These are phyloP conservation scores for Xestia sexstrigata DNA, from an alignment of 2,888 invertebrate species.

Conservation along the genomic window DNA sequence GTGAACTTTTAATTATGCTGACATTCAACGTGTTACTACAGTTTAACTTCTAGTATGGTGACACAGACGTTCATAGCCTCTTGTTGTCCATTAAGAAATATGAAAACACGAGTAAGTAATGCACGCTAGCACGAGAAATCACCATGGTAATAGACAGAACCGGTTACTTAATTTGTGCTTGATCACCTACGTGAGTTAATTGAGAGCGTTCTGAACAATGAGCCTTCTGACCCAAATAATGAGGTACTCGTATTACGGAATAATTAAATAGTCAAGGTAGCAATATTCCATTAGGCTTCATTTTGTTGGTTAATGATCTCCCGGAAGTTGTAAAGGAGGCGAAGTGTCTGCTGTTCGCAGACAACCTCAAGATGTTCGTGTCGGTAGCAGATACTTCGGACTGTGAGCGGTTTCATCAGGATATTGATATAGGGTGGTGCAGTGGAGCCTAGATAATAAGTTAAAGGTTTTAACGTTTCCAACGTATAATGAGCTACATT, in stretches of 20 bases:
- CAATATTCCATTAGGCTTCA: too few species aligned
- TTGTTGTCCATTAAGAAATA: neutral
- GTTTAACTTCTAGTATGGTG: neutral
- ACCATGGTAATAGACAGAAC: neutral
- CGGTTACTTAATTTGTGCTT: neutral
- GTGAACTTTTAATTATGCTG: neutral
- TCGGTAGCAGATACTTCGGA: too few species aligned
- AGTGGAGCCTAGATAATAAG: too few species aligned
- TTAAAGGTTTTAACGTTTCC: too few species aligned
- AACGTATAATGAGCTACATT: too few species aligned
- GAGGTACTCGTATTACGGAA: neutral
- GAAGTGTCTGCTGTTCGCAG: too few species aligned
- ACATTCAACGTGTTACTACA: neutral
- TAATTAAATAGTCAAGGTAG: too few species aligned
- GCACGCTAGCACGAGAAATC: neutral
- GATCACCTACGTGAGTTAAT: neutral
- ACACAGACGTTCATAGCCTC: neutral
- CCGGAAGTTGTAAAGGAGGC: too few species aligned
- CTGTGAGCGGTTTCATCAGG: too few species aligned
- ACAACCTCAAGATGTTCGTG: too few species aligned
- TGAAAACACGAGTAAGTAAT: neutral
- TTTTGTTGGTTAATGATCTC: too few species aligned
- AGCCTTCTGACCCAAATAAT: neutral
- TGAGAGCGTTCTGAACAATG: neutral
- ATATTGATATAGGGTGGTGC: too few species aligned